Conservation (phyloP, 2,797 vertebrate genomes). For the Sebastes flavidus region DNA sequence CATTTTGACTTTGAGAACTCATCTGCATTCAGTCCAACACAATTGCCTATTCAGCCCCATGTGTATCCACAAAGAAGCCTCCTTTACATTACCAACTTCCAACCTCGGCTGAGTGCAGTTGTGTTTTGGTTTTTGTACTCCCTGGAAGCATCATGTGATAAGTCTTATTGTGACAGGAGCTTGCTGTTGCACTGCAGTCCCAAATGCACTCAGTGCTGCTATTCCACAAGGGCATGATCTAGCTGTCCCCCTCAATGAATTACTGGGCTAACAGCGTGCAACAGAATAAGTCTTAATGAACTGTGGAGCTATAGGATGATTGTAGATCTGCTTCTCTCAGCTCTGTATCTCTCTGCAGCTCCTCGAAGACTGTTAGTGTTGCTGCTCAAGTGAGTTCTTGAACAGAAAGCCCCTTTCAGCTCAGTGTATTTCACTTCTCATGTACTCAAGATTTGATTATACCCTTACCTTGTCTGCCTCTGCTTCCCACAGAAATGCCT, state of each 20-base stretch:
- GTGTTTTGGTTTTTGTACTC: constrained; percentile 49
- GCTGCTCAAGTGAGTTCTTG: constrained; percentile 4
- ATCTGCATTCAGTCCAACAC: background rate
- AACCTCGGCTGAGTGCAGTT: constrained; percentile 34
- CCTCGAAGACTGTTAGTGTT: constrained; percentile 13
- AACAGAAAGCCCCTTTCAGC: constrained; percentile 16
- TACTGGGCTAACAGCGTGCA: constrained; percentile 1
- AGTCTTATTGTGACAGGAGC: constrained; percentile 60
- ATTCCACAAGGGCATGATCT: constrained; percentile 49
- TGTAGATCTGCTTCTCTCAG: constrained; percentile 43
- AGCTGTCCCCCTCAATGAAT: constrained; percentile 58
- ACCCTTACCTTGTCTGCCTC: background rate
- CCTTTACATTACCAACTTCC: constrained; percentile 8
- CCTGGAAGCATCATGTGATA: constrained; percentile 61
- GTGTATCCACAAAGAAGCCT: background rate
- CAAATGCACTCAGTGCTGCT: constrained; percentile 51
- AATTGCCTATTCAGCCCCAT: background rate
- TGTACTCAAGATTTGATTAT: constrained; percentile 17
- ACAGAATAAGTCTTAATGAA: constrained; percentile 60
- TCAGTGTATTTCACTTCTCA: constrained; percentile 12
- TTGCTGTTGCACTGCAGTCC: constrained; percentile 56
- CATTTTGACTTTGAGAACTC: background rate
- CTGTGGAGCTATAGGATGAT: constrained; percentile 16
- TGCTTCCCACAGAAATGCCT: background rate
- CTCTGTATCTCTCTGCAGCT: constrained; percentile 21